These are phyloP conservation scores for Scomber japonicus DNA, from an alignment of 2,113 vertebrate species.

Conservation along the genomic window DNA sequence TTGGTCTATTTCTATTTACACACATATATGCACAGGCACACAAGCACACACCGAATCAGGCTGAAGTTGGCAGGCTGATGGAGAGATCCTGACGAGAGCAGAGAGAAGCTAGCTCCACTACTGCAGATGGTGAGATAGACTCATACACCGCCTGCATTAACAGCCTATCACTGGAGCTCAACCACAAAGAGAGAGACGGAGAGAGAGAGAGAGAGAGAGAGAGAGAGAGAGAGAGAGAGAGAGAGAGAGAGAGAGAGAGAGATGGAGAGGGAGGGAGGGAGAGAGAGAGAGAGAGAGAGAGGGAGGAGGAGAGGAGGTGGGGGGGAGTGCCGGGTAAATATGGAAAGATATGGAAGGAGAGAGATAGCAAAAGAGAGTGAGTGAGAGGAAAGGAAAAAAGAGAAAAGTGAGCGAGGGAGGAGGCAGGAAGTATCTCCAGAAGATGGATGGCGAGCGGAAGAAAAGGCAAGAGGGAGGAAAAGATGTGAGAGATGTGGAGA, in stretches of 20 bases:
- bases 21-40: conserved; percentile 41
- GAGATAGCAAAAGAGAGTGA: conserved; percentile 62
- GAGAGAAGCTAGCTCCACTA: conserved; percentile 89
- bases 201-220: conserved; percentile 32
- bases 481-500: conserved; percentile 37
- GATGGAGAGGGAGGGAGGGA: conserved; percentile 28
- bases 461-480: conserved; percentile 29
- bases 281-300: conserved; percentile 53
- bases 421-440: conserved; percentile 48
- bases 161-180: conserved; percentile 93
- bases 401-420: conserved; percentile 37
- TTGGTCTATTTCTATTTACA: conserved; percentile 54
- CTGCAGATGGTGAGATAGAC: conserved; percentile 93
- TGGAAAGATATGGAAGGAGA: conserved; percentile 75
- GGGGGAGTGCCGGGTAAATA: conserved; percentile 67
- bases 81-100: conserved; percentile 75
- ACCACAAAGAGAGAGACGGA: conserved; percentile 64
- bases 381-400: conserved; percentile 29
- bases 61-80: conserved; percentile 70
- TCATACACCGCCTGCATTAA: conserved; percentile 93
- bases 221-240: conserved; percentile 51
- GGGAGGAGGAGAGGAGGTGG: background rate
- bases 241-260: conserved; percentile 28
- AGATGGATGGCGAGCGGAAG: conserved; percentile 39
- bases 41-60: conserved; percentile 52